A percentile compares a stretch with the other conserved stretches of the same genome.
Evolutionary conservation across 2,888 invertebrate genomes (phyloP).

Genomic region (Notocelia uddmanniana): DNA sequence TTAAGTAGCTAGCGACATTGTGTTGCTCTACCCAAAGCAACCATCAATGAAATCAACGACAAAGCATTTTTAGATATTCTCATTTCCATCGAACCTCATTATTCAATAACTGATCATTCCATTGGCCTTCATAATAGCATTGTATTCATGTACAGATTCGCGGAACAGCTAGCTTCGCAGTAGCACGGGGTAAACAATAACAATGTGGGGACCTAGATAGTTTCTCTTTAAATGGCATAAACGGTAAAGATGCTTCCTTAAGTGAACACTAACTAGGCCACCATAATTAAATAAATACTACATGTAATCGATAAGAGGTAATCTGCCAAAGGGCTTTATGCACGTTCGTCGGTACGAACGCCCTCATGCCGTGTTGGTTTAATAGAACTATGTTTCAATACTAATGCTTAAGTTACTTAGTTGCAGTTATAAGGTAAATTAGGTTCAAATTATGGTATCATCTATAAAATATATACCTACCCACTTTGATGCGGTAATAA

Average conservation of each 20-base stretch:
- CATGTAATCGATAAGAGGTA: slow-evolving; percentile 26
- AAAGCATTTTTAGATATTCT: slow-evolving; percentile 10
- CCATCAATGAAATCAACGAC: neutral
- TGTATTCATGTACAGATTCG: slow-evolving; percentile 59
- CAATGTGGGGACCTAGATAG: slow-evolving; percentile 40
- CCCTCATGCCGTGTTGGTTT: neutral
- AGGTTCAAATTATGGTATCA: no score
- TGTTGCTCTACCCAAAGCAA: neutral
- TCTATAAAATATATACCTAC: no score
- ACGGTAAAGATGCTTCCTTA: slow-evolving; percentile 40
- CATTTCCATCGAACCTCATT: slow-evolving; percentile 53
- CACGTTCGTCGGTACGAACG: neutral
- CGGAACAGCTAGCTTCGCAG: slow-evolving; percentile 62
- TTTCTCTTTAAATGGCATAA: slow-evolving; percentile 36
- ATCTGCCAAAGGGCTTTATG: slow-evolving; percentile 22
- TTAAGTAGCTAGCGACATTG: neutral
- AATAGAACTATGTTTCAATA: neutral
- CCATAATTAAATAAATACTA: slow-evolving; percentile 32
- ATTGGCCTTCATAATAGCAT: slow-evolving; percentile 62
- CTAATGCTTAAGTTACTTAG: neutral
- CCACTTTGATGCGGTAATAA: no score
- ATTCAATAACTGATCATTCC: slow-evolving; percentile 66
- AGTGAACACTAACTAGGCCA: slow-evolving; percentile 17
- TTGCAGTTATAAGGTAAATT: neutral
- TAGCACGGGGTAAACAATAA: slow-evolving; percentile 53